phyloP scores from a whole-genome alignment of 2,797 vertebrate genomes.

The Semaprochilodus insignis region DNA sequence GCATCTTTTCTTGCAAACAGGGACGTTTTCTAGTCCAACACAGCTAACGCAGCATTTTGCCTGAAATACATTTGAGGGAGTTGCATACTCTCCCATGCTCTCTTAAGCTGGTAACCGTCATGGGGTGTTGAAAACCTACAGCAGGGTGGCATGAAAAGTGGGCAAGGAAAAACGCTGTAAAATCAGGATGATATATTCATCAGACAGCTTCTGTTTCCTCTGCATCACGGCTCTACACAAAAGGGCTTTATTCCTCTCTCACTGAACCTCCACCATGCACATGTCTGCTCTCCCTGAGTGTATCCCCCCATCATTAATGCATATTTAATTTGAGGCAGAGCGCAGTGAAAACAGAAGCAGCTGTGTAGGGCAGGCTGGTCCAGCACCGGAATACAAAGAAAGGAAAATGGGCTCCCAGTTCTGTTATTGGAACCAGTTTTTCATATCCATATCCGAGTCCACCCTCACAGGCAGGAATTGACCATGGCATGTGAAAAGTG shows the following conservation, averaged over 20 bases:
- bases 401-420: slow-evolving; percentile 58
- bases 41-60: background rate
- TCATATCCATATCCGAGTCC: slow-evolving; percentile 43
- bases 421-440: slow-evolving; percentile 56
- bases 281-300: background rate
- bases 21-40: too few species aligned
- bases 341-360: slow-evolving; percentile 58
- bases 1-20: too few species aligned
- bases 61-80: too few species aligned
- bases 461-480: slow-evolving; percentile 44
- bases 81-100: too few species aligned
- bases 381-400: slow-evolving; percentile 41
- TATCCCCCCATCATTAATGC: slow-evolving; percentile 29
- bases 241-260: slow-evolving; percentile 37
- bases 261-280: background rate
- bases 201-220: background rate
- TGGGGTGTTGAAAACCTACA: background rate
- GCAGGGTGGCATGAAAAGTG: background rate
- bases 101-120: background rate
- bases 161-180: background rate
- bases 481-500: slow-evolving; percentile 37
- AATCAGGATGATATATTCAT: slow-evolving; percentile 6
- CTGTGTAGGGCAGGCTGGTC: slow-evolving; percentile 56
- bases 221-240: slow-evolving; percentile 16
- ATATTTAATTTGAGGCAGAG: slow-evolving; percentile 13